Evolutionary conservation across 92 coral and sea anemone genomes (phyloP), one percentile per base, ranked within the genome.

Genomic region (Virgularia gustaviana): DNA sequence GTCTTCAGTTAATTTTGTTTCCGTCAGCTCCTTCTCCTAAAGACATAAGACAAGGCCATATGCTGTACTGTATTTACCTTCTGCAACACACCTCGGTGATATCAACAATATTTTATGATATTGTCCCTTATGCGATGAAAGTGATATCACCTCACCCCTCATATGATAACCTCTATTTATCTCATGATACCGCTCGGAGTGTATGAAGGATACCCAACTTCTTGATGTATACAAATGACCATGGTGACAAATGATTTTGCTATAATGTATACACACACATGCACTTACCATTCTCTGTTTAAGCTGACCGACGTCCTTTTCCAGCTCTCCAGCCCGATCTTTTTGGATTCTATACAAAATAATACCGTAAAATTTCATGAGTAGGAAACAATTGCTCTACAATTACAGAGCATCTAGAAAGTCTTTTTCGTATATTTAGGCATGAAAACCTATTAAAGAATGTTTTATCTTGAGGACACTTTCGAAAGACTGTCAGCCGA

Each of bases 271-370:
- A 23, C 12, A 54, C 29, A 9, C 29, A 54, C 61, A 59, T 59
- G 24, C 15, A 33, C 23, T 31, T 51, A 68, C 75, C 61, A 68
- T 45, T 49, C 75, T 89, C 72, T 91, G 87, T 72, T 76, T 80
- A 36, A 91, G 55, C 0, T 33, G 70, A 75, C 89, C 90, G 16
- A 91, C 71, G 59, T 89, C 86, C 44, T 78, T 86, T 29, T 91
- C 96, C 73, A 85, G 82, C 9, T 86, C 89, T 23, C 70, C 12
- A 37, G 90, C 97, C 18, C 97, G 89, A 41, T 91, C 97, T 53
- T 91, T 91, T 57, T 91, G 97, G 35, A 89, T 77, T 70, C 97
- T 91, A 65, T 7, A 68, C 13, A 28, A 25, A 32, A n/a, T n/a
- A n/a, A n/a, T n/a, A n/a, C n/a, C n/a, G n/a, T n/a, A n/a, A n/a